Evolutionary conservation across 1,140 invertebrate species (phyloP), one percentile per base, ranked within the genome.

Genomic region (Scaptomyza pallida): DNA sequence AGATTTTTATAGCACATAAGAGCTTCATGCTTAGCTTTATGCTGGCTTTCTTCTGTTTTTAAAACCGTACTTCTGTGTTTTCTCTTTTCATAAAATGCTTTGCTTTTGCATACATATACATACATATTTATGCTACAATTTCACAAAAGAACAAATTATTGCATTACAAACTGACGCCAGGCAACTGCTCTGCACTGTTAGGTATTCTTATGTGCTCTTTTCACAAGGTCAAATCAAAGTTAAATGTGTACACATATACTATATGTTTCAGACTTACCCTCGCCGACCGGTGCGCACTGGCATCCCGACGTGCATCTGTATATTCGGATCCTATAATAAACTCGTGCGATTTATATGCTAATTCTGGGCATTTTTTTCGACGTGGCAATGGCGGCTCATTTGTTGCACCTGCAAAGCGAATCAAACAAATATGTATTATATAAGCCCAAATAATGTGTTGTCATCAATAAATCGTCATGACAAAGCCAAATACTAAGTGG

Each of bases 281-380:
- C 55, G 89, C 81, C 67, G 81, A 69, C 60, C 89, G 89, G 70
- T 90, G 83, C 45, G 85, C 81, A 57, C 80, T 78, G 60, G 73
- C 73, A 80, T 90, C 85, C 21, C 89, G 82, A 61, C 82, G 85
- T 72, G 79, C 76, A 72, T 90, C 86, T 88, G 89, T 88, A 75
- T 89, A 89, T 75, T 91, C 89, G 50, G 93, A 92, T 69, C 94
- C 94, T 88, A 94, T 93, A 83, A 96, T 94, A 86, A 96, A 95
- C 91, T 96, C 95, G 92, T 97, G 95, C 75, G 95, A 95, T 91
- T 94, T 94, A 93, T 97, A 96, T 71, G 96, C 96, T 83, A 97
- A 93, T 75, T 96, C 95, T 37, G 96, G 96, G 91, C 96, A 95
- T 93, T 97, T 97, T 93, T 97, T 97, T 83, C 96, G 94, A 64